Evolutionary conservation across 1,140 invertebrate genomes (phyloP).

Genomic region (Musca domestica): DNA sequence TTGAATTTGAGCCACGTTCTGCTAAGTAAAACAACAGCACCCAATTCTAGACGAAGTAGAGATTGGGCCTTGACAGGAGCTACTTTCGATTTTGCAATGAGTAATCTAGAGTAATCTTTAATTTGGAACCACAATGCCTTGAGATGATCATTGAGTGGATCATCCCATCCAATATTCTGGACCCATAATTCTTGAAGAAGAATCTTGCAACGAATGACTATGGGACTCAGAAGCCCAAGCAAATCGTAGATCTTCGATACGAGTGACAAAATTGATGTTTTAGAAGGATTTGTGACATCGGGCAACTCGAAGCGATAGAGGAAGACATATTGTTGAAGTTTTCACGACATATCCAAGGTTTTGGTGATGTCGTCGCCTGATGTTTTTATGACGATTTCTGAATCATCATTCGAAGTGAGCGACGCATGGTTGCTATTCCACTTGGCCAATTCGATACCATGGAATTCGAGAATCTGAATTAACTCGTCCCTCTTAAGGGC

Average conservation of each 20-base stretch:
- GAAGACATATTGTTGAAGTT: slow-evolving; percentile 4
- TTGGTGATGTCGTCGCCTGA: not conserved
- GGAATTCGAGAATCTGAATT: not conserved
- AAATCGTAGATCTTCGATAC: slow-evolving; percentile 8
- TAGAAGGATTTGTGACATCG: not conserved
- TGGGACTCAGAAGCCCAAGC: slow-evolving; percentile 4
- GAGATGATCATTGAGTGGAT: slow-evolving; percentile 1
- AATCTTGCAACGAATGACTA: slow-evolving; percentile 17
- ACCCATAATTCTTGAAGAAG: slow-evolving; percentile 20
- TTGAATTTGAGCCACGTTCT: no score
- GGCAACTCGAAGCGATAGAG: slow-evolving; percentile 3
- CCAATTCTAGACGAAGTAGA: slow-evolving; percentile 11
- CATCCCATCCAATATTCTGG: slow-evolving; percentile 7
- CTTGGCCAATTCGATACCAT: slow-evolving; percentile 9
- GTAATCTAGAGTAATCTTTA: not conserved
- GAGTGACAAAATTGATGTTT: not conserved
- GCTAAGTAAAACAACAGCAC: no score
- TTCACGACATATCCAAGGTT: slow-evolving; percentile 7
- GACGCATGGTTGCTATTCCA: not conserved
- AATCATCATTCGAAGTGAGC: not conserved
- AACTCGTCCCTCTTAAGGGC: not conserved
- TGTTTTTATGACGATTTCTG: not conserved
- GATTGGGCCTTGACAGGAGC: slow-evolving; percentile 11
- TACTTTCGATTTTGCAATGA: no score
- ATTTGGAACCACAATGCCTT: not conserved